phyloP scores from a whole-genome alignment of 2,113 vertebrate genomes.

The Hylia prasina region DNA sequence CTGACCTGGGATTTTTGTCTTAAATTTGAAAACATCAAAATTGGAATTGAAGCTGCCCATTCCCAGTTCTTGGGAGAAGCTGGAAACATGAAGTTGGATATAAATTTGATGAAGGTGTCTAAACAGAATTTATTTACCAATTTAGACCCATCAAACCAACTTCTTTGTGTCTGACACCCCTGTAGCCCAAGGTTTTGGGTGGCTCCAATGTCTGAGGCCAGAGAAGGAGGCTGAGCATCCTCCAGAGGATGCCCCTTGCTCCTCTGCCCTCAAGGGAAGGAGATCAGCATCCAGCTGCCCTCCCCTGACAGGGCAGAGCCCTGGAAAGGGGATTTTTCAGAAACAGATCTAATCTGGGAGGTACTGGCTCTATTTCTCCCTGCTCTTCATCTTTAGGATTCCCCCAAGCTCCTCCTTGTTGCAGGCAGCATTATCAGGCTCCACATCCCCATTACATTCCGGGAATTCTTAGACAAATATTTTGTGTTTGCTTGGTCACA shows the following conservation, averaged over 20 bases:
- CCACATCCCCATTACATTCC: not conserved
- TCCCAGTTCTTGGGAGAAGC: not conserved
- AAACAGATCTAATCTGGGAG: not conserved
- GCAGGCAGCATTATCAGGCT: not conserved
- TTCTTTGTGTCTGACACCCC: not conserved
- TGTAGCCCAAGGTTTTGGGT: not conserved
- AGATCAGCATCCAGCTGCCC: not conserved
- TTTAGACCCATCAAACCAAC: not conserved
- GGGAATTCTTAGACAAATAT: not conserved
- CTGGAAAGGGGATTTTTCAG: not conserved
- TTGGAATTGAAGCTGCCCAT: not conserved
- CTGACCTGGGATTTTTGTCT: not conserved
- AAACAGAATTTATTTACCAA: not conserved
- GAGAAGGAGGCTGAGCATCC: not conserved
- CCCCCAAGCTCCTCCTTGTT: not conserved
- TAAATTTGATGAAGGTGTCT: not conserved
- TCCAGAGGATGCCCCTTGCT: not conserved
- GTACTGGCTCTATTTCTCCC: fast-evolving
- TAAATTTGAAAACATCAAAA: not conserved
- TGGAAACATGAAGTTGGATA: not conserved
- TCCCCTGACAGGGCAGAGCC: not conserved
- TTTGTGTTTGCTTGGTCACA: not conserved
- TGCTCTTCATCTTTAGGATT: not conserved
- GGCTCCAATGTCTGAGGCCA: not conserved
- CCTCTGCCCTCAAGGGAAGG: not conserved